Base-by-base conservation (phyloP, 64 coral and sea anemone genomes). In the Orbicella faveolata region DNA sequence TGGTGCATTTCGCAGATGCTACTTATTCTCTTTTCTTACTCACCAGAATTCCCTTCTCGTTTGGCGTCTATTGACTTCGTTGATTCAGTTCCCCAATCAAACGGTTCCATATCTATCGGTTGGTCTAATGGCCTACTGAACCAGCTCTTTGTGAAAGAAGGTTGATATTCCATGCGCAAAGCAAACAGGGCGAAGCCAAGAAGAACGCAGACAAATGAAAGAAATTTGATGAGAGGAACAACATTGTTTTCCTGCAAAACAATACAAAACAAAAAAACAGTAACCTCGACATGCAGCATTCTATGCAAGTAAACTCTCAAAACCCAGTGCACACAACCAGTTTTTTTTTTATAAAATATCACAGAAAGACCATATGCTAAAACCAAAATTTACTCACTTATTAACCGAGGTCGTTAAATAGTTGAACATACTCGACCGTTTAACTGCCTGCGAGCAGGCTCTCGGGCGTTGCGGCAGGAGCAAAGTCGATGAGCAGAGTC, bases 201-300 rank as follows among this genome's bases (percentile, higher is more conserved):
- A 70, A 85, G 20, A 30, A 85, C 36, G 36, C 65, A 85, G 17
- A 73, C 20, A 9, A 85, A 73, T 21, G 82, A 85, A 73, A 85
- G 21, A 17, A 85, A 66, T 23, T 85, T 85, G 19, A 85, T 85
- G 11, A 85, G 82, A 53, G 82, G 82, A n/a, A 85, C 82, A 73
- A 85, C 65, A 37, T 21, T 51, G 44, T 48, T 85, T 73, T 52
- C 82, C 82, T 85, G 61, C 26, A 73, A 52, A 36, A 85, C 67
- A 76, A 76, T 20, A 30, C 30, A 30, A 30, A 30, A 30, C 30
- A 52, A 77, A 39, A 63, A 52, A 84, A 9, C 8, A 70, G n/a
- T 1, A 70, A 25, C 21, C 21, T 6, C 7, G 10, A 5, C 25
- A 26, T 26, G 44, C 44, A 48, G 5, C 44, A 48, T 48, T 48